Base-by-base conservation (phyloP, 2,797 vertebrate genomes). In the Chelidonichthys spinosus region DNA sequence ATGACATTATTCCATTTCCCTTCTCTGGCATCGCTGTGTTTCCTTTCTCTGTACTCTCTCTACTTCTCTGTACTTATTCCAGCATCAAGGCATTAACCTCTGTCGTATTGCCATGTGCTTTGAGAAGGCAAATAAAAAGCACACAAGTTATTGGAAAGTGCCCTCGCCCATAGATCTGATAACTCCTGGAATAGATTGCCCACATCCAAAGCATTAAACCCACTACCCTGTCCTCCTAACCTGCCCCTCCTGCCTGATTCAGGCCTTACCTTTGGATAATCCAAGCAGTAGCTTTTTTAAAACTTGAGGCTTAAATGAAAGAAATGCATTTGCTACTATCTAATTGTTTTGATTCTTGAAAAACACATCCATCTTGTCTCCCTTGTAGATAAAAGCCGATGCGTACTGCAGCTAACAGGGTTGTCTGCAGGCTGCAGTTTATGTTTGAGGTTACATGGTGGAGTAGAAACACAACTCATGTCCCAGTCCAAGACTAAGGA, bases 381-480 rank as follows among this genome's bases (percentile, higher is more conserved):
- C 15, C 11, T 4, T 71, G 47, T 72, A 44, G 46, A 71, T 69
- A 33, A 69, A 81, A 74, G 61, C 15, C 54, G 65, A 79, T n/a
- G 49, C 2, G 6, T 17, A 7, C 44, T 62, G 55, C 47, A 40
- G 63, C 56, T 64, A 11, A 61, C 59, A n/a, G 47, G 47, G 7
- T 59, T 58, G 66, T 69, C 75, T 66, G 46, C 63, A 55, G 63
- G 54, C 66, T 69, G 54, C 35, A 11, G 54, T 84, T 85, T 65
- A 74, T 63, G 62, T 74, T 70, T 79, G 81, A 81, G 83, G 82
- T 90, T 87, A 80, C 5, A 40, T 75, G 76, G 69, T 75, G 73
- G 65, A 85, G 39, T 74, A 76, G 65, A 86, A 86, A 87, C 82
- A 85, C 77, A 62, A 81, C 76, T 87, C 79, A 56, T 72, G 79